phyloP scores from a whole-genome alignment of 2,888 invertebrate species.

The Drosophila infuscata region DNA sequence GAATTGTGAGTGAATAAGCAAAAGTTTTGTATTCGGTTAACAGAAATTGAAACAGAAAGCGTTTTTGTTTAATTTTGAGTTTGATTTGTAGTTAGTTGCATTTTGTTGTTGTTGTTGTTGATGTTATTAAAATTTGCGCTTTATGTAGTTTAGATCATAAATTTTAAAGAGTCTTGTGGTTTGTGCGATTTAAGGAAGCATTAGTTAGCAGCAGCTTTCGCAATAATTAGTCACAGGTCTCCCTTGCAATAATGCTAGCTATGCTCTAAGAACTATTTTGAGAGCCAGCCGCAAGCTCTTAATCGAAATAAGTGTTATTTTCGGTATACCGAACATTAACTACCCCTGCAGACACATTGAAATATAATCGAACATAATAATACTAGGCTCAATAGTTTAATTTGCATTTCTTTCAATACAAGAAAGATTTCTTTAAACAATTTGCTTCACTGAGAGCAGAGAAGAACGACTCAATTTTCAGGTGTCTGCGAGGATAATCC shows the following conservation, averaged over 20 bases:
- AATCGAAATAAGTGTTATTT: conserved; percentile 1
- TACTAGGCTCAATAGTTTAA: not conserved
- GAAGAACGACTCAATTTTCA: not conserved
- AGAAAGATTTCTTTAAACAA: not conserved
- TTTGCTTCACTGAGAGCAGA: not conserved
- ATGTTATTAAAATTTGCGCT: conserved; percentile 44
- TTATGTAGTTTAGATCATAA: conserved; percentile 33
- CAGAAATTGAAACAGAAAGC: conserved; percentile 38
- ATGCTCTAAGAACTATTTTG: conserved; percentile 4
- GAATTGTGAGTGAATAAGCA: conserved; percentile 68
- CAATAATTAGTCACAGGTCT: conserved; percentile 32
- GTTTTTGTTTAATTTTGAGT: not conserved
- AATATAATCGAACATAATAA: not conserved
- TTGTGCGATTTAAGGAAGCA: conserved; percentile 38
- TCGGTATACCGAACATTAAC: not conserved
- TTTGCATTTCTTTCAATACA: not conserved
- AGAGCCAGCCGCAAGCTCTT: not conserved
- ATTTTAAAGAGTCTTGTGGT: conserved; percentile 7
- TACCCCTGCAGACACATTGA: conserved; percentile 2
- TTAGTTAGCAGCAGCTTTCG: conserved; percentile 27
- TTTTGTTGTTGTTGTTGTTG: conserved; percentile 22
- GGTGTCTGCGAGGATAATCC: not conserved
- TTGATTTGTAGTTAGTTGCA: conserved; percentile 47
- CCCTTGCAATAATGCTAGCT: conserved; percentile 5
- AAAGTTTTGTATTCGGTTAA: conserved; percentile 61